Evolutionary conservation across 2,888 invertebrate species (phyloP).

Genomic region (Drosophila setosimentum): DNA sequence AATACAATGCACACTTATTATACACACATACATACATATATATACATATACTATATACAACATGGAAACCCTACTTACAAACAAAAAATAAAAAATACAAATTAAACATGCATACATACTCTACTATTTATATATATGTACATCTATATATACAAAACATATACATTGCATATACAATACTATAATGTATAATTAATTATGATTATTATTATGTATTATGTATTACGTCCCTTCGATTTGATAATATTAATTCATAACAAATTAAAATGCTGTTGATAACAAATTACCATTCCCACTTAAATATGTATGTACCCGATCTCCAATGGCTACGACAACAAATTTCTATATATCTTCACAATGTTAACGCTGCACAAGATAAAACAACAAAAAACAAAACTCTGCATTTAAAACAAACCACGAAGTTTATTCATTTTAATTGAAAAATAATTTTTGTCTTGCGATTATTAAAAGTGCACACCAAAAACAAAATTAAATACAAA

Average conservation of each 20-base stretch:
- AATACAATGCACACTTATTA: conserved; percentile 55
- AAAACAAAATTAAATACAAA: conserved; percentile 8
- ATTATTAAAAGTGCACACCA: conserved; percentile 44
- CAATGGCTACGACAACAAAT: conserved; percentile 48
- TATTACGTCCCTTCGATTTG: conserved; percentile 73
- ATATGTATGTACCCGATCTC: conserved; percentile 58
- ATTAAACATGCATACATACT: conserved; percentile 43
- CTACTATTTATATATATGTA: conserved; percentile 48
- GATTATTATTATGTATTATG: conserved; percentile 52
- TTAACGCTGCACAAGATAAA: conserved; percentile 81
- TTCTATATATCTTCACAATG: conserved; percentile 70
- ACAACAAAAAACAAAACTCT: conserved; percentile 61
- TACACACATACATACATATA: conserved; percentile 41
- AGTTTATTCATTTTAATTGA: conserved; percentile 63
- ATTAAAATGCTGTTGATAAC: conserved; percentile 69
- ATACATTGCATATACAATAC: conserved; percentile 56
- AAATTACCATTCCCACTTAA: conserved; percentile 62
- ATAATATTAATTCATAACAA: conserved; percentile 47
- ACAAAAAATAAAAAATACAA: conserved; percentile 34
- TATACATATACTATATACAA: conserved; percentile 33
- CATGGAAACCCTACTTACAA: conserved; percentile 32
- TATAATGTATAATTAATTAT: conserved; percentile 55
- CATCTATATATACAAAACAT: conserved; percentile 55
- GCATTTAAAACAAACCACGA: conserved; percentile 76
- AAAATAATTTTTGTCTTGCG: conserved; percentile 60